Evolutionary conservation across 2,888 invertebrate genomes (phyloP).

Genomic region (Euspilapteryx auroguttella): DNA sequence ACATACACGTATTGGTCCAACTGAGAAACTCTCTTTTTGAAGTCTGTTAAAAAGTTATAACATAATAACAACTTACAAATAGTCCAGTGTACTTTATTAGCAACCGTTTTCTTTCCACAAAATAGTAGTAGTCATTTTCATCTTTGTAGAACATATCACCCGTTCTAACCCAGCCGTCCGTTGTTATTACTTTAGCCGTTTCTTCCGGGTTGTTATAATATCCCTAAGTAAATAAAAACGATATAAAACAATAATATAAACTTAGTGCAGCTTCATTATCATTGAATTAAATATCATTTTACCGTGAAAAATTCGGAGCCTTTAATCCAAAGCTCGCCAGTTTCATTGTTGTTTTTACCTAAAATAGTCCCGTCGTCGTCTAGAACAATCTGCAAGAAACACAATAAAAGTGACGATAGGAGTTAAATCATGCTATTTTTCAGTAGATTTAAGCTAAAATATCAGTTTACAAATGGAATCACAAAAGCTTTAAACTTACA

Average conservation of each 20-base stretch:
- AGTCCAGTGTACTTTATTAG: constrained; percentile 22
- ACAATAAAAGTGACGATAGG: constrained; percentile 13
- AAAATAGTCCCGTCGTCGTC: constrained; percentile 13
- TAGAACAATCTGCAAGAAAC: constrained; percentile 15
- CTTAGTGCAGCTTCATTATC: no score
- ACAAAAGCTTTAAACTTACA: no score
- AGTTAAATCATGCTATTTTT: background rate
- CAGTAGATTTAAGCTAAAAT: no score
- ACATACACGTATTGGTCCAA: no score
- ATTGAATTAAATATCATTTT: no score
- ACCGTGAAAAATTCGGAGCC: constrained; percentile 24
- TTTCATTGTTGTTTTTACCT: constrained; percentile 11
- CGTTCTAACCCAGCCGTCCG: constrained; percentile 24
- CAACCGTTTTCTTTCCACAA: constrained; percentile 21
- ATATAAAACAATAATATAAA: no score
- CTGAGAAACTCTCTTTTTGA: no score
- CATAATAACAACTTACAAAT: constrained; percentile 18
- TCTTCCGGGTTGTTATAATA: constrained; percentile 23
- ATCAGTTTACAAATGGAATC: no score
- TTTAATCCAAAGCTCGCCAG: constrained; percentile 22
- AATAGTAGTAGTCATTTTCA: constrained; percentile 18
- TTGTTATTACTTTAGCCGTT: constrained; percentile 16
- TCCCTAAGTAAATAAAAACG: constrained; percentile 13
- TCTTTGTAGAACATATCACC: constrained; percentile 23
- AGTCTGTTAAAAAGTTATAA: no score